Base-by-base conservation (phyloP, 64 coral and sea anemone species). In the Cladopsammia gracilis region DNA sequence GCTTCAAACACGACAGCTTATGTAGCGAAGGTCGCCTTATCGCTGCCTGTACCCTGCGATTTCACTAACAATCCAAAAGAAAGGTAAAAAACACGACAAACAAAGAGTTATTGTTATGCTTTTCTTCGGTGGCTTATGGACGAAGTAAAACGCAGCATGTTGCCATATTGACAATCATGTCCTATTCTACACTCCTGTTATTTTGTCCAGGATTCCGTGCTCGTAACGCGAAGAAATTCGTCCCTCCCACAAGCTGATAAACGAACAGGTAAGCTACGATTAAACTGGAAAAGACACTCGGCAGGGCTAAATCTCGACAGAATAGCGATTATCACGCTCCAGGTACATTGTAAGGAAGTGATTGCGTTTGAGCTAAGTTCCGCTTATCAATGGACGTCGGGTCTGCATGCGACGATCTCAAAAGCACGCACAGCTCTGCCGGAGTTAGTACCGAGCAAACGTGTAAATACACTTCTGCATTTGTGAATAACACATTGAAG, bases 101-200 rank as follows among this genome's bases (percentile, higher is more conserved):
- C 61, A 84, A 84, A 67, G 80, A 68, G 18, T 48, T 68, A 75
- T 75, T 75, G 72, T 75, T 75, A 51, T 45, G 34, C n/a, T 68
- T 68, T 84, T 50, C 61, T 67, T 51, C 9, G 20, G 10, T 45
- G 10, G 9, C 34, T 59, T 82, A 11, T 64, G 44, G 80, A 59
- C 62, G 62, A 19, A 50, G 80, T 60, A 44, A 45, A 84, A 14
- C 62, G 11, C 80, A 84, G 80, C 62, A 49, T 84, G 80, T 50
- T 49, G 42, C 19, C 2, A 16, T 64, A 18, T 24, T 64, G 59
- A n/a, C 42, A 48, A 77, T 9, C 10, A 24, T 56, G 43, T 82
- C 54, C 15, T 47, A 25, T 15, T 59, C 19, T 68, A 24, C 13
- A 20, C 58, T n/a, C 4, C 22, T 11, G 24, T 68, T 49, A 47